Base-by-base conservation (phyloP, 2,888 invertebrate genomes). In the Idaea aversata region DNA sequence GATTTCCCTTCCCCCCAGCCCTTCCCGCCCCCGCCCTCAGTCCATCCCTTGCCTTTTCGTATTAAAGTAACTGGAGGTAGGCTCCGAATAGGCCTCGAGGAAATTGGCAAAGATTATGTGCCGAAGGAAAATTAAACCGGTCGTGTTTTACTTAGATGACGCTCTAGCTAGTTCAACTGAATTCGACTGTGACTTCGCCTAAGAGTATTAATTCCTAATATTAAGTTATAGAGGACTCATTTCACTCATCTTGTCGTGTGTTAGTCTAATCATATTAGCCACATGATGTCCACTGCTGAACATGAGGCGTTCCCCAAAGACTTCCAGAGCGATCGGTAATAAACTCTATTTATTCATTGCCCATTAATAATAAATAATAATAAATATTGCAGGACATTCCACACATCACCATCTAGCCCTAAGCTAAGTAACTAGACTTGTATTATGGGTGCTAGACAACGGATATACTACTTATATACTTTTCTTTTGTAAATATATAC, bases 101-200 rank as follows among this genome's bases (percentile, higher is more conserved):
- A 57, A 63, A 66, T 59, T 59, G 59, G 34, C 34, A 34, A 34
- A 59, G 59, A 59, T 59, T 59, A 59, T 34, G 59, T 34, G 34
- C 59, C n/a, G 16, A 58, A 58, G n/a, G 59, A 13, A 59, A 34
- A 25, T 25, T 59, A 59, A 59, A 25, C 13, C 16, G 16, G 47
- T 47, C 47, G 47, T 47, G 47, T 47, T 47, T 47, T 47, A 47
- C 47, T 47, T 47, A 13, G 47, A 47, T 10, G 47, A 47, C 47
- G 47, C 13, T 10, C 47, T 47, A 47, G 7, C 47, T 47, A 13
- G 47, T 47, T 47, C 47, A 13, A 13, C 7, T 10, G 1, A 7
- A 4, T 47, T 13, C 47, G 10, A 4, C 10, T 47, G 4, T 7
- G 7, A 4, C 47, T 47, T 13, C 47, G 3, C 47, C 4, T 13